Base-by-base conservation (phyloP, 2,797 vertebrate species). In the Pseudomugil tenellus region DNA sequence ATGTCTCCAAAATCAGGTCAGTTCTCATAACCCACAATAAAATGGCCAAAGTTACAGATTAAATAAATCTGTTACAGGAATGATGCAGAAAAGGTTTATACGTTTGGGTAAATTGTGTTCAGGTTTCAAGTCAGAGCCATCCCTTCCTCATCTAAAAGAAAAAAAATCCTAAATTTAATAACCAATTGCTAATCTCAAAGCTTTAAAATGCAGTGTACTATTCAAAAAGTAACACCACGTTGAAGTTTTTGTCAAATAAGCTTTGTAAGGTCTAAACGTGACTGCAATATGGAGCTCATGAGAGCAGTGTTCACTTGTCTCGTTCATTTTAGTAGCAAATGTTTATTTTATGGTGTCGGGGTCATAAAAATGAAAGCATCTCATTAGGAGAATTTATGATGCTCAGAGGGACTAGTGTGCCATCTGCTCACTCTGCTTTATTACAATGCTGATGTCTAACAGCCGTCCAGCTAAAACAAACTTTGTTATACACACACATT, bases 381-480 rank as follows among this genome's bases (percentile, higher is more conserved):
- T 65, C 64, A 77, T 76, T 58, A 73, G 72, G 29, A 56, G 46
- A 67, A 81, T 79, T 62, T 74, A 70, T 62, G 61, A 66, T 56
- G 26, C 60, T 60, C 55, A 67, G 48, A 51, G 56, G 41, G 41
- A 52, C 57, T 70, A 52, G 29, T 69, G 58, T 53, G 43, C 58
- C 67, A n/a, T 74, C 65, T 56, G 28, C 83, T 79, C 65, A 76
- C 69, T 43, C 49, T 58, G 7, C 58, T 81, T 80, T 63, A 77
- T 75, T 77, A 59, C 74, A 72, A 53, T 52, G 41, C 56, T 69
- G 55, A 67, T 61, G 54, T 35, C 60, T 70, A 74, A 31, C 39
- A 69, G 43, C 34, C 55, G 48, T 66, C 21, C 46, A 74, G 26
- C 53, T 67, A 29, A 13, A 29, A 25, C 59, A 75, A 14, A 54